phyloP scores from a whole-genome alignment of 1,140 invertebrate genomes.

The Aphelenchoides fujianensis region DNA sequence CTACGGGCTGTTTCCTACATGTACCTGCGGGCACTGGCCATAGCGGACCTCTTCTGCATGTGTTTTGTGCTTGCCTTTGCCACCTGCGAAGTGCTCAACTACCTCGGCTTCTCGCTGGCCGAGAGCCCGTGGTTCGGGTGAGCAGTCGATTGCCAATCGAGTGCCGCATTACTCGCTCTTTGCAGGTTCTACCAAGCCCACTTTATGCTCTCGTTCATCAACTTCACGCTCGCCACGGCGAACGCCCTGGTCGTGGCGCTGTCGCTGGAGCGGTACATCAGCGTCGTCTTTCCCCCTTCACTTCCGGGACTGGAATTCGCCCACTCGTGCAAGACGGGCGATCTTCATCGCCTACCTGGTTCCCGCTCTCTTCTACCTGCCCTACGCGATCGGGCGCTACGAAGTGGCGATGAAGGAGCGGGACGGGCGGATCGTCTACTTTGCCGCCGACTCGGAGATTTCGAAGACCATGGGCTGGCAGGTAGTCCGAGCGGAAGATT shows the following conservation, averaged over 20 bases:
- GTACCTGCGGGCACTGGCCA: constrained; percentile 52
- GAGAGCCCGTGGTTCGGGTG: constrained; percentile 43
- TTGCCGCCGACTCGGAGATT: constrained; percentile 15
- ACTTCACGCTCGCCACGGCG: constrained; percentile 59
- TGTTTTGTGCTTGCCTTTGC: constrained; percentile 60
- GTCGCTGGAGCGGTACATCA: constrained; percentile 57
- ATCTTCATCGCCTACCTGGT: constrained; percentile 56
- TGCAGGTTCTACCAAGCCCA: constrained; percentile 60
- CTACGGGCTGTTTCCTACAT: constrained; percentile 61
- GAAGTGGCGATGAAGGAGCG: constrained; percentile 32
- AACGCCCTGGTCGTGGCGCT: constrained; percentile 59
- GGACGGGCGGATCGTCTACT: constrained; percentile 21
- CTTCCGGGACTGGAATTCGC: constrained; percentile 57
- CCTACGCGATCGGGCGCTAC: constrained; percentile 55
- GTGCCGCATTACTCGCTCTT: too few species aligned
- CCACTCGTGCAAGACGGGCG: constrained; percentile 51
- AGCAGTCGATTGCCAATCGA: too few species aligned
- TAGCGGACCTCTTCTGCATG: constrained; percentile 60
- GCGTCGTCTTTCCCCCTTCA: constrained; percentile 61
- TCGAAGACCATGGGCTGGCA: constrained; percentile 41
- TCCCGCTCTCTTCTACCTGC: constrained; percentile 58
- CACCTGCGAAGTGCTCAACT: constrained; percentile 47
- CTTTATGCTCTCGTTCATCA: constrained; percentile 60
- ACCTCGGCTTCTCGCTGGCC: constrained; percentile 42
- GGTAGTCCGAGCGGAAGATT: constrained; percentile 26